Conservation (phyloP, 23 tunicate genomes). For the Corella eumyota region DNA sequence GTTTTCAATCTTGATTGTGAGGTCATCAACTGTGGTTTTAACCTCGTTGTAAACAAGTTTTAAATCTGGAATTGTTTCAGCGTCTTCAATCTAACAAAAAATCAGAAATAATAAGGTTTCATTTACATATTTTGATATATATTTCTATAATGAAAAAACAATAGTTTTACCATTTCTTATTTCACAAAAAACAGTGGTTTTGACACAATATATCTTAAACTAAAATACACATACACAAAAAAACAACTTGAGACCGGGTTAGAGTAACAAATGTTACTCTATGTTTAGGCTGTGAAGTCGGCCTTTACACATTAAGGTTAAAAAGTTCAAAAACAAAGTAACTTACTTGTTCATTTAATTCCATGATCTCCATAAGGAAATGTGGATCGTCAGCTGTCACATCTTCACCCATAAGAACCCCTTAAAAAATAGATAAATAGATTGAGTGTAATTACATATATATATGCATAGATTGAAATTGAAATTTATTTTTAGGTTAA, state of each 20-base stretch:
- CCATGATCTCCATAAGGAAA: slow-evolving; percentile 85
- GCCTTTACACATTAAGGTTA: not conserved
- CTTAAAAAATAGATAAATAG: too few species aligned
- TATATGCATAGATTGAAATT: too few species aligned
- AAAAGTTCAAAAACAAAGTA: not conserved
- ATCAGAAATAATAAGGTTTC: not conserved
- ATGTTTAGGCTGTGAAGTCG: too few species aligned
- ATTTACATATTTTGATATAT: not conserved
- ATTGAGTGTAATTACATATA: too few species aligned
- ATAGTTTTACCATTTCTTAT: not conserved
- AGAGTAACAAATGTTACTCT: too few species aligned
- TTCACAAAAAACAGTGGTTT: too few species aligned
- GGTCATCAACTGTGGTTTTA: slow-evolving; percentile 2
- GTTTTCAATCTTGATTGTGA: slow-evolving; percentile 26
- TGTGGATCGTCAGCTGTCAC: slow-evolving; percentile 58
- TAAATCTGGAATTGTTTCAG: slow-evolving; percentile 8
- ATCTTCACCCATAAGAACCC: slow-evolving; percentile 43
- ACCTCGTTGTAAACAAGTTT: slow-evolving; percentile 8
- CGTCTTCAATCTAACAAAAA: slow-evolving; percentile 23
- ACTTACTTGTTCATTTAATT: slow-evolving; percentile 74
- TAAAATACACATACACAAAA: too few species aligned
- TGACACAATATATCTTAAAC: too few species aligned
- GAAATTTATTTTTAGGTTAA: too few species aligned
- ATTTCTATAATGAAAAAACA: not conserved
- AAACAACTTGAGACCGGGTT: too few species aligned